Percentiles rank a stretch among this genome's conserved stretches.
Conservation (phyloP, 1,140 invertebrate species). For the Camponotus floridanus region DNA sequence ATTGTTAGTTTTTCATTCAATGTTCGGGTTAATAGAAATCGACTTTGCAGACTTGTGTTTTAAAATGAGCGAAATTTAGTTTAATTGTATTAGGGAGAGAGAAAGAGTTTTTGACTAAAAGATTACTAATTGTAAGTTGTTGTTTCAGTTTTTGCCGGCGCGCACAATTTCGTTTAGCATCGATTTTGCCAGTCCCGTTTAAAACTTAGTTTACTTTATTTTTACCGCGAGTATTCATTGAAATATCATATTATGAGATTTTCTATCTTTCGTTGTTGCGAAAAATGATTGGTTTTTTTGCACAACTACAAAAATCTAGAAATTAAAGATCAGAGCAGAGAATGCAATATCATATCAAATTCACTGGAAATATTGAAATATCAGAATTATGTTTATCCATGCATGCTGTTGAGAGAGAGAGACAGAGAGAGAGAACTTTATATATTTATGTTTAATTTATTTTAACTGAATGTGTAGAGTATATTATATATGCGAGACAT, state of each 20-base stretch:
- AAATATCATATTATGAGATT: conserved; percentile 50
- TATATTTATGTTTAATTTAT: conserved; percentile 31
- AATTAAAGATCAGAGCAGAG: background rate
- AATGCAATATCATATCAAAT: conserved; percentile 15
- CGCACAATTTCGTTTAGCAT: conserved; percentile 65
- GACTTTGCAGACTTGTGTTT: conserved; percentile 47
- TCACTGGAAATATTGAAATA: conserved; percentile 10
- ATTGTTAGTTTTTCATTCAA: conserved; percentile 12
- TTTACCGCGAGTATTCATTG: conserved; percentile 46
- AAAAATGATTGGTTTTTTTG: background rate
- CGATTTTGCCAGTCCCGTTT: conserved; percentile 62
- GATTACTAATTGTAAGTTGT: conserved; percentile 72
- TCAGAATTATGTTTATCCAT: conserved; percentile 2
- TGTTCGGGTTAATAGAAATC: conserved; percentile 20
- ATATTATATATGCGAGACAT: no score
- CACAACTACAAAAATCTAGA: background rate
- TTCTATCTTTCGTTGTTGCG: background rate
- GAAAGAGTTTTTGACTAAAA: conserved; percentile 60
- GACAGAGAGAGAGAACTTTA: background rate
- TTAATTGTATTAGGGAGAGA: conserved; percentile 49
- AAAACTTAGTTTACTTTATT: conserved; percentile 54
- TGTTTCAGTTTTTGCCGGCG: conserved; percentile 65
- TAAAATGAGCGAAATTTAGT: conserved; percentile 52
- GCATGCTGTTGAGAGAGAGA: background rate
- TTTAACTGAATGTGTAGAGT: conserved; percentile 3